Evolutionary conservation across 1,140 invertebrate genomes (phyloP).

Genomic region (Trichomalopsis sarcophagae): DNA sequence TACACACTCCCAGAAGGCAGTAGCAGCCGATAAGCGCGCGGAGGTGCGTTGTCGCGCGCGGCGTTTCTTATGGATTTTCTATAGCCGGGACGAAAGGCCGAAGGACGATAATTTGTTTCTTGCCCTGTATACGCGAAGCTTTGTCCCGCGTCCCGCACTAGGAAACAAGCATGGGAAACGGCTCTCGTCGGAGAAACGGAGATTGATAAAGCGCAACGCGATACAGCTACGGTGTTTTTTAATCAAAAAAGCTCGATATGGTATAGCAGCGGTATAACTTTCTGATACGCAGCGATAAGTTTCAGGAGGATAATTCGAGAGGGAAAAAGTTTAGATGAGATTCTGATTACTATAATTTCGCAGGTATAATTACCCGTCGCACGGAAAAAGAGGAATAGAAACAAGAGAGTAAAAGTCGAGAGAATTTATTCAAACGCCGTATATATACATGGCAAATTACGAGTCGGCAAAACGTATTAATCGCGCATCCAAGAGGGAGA

Average conservation of each 20-base stretch:
- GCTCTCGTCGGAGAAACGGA: background rate
- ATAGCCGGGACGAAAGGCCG: background rate
- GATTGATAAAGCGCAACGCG: background rate
- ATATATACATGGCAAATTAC: too few relatives aligned
- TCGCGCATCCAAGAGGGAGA: too few relatives aligned
- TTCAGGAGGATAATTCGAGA: background rate
- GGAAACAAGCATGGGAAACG: background rate
- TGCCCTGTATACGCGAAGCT: background rate
- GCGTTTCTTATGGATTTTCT: slow-evolving; percentile 31
- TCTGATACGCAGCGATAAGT: background rate
- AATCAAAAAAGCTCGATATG: background rate
- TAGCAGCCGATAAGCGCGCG: slow-evolving; percentile 11
- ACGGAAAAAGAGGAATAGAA: too few relatives aligned
- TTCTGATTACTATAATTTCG: background rate
- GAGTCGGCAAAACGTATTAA: too few relatives aligned
- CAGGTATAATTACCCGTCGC: too few relatives aligned
- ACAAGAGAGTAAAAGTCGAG: too few relatives aligned
- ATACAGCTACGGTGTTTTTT: background rate
- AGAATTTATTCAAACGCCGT: too few relatives aligned
- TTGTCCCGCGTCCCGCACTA: too few relatives aligned
- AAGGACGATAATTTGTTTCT: slow-evolving; percentile 21
- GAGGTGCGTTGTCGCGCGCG: background rate
- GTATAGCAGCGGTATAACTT: too few relatives aligned
- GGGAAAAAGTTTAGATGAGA: background rate
- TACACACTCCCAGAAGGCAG: background rate